phyloP scores from a whole-genome alignment of 2,888 invertebrate genomes.

The Mimumesa dahlbomi region DNA sequence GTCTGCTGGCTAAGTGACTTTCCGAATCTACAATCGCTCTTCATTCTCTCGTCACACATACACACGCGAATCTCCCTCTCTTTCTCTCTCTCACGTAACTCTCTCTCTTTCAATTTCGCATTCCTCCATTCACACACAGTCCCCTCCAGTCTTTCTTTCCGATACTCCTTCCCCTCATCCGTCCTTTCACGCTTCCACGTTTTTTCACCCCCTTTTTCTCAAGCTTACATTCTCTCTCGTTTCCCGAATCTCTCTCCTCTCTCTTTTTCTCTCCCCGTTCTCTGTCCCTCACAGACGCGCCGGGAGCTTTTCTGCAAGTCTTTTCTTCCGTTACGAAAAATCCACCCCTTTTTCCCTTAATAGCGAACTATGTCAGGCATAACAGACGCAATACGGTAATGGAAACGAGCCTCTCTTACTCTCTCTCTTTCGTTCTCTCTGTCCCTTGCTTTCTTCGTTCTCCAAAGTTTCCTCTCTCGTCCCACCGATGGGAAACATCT shows the following conservation, averaged over 20 bases:
- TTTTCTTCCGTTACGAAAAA: constrained; percentile 5
- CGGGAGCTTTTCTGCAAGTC: too few species aligned
- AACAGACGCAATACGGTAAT: constrained; percentile 47
- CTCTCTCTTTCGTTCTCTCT: not conserved
- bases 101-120: constrained; percentile 37
- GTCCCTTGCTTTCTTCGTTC: not conserved
- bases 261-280: not conserved
- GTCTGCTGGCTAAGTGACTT: constrained; percentile 79
- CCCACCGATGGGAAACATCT: too few species aligned
- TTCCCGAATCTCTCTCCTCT: constrained; percentile 7
- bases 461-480: too few species aligned
- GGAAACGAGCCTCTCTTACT: constrained; percentile 30
- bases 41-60: constrained; percentile 53
- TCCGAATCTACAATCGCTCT: constrained; percentile 76
- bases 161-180: too few species aligned
- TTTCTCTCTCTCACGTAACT: constrained; percentile 31
- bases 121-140: constrained; percentile 28
- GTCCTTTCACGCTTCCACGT: too few species aligned
- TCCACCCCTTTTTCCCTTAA: constrained; percentile 16
- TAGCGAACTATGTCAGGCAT: constrained; percentile 50
- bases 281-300: constrained; percentile 8
- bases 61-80: constrained; percentile 24
- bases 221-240: constrained; percentile 1
- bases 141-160: constrained; percentile 35
- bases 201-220: not conserved